phyloP scores from a whole-genome alignment of 2,888 invertebrate genomes.

The Plagiodera versicolora region DNA sequence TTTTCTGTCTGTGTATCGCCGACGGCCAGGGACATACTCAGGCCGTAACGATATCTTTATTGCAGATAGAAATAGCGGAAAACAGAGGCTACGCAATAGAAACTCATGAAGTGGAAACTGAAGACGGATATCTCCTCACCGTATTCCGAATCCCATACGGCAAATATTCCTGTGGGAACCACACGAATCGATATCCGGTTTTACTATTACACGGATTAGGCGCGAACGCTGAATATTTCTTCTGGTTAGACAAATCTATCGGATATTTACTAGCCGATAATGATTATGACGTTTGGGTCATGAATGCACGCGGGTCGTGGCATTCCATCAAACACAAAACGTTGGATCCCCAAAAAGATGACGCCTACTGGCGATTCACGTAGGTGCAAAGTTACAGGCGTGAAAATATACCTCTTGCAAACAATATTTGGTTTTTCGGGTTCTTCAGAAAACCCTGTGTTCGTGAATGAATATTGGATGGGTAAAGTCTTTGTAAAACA shows the following conservation, averaged over 20 bases:
- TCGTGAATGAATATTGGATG: no score
- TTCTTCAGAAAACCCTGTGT: no score
- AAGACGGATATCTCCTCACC: slow-evolving; percentile 76
- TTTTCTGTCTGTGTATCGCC: no score
- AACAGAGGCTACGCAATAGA: slow-evolving; percentile 63
- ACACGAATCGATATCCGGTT: slow-evolving; percentile 54
- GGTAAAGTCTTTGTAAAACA: no score
- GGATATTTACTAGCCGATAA: slow-evolving; percentile 62
- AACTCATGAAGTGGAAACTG: slow-evolving; percentile 64
- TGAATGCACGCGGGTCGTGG: slow-evolving; percentile 75
- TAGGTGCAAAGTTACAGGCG: no score
- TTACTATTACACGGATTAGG: slow-evolving; percentile 72
- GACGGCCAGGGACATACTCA: no score
- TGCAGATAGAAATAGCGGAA: neutral
- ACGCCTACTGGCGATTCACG: slow-evolving; percentile 64
- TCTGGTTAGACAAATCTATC: slow-evolving; percentile 68
- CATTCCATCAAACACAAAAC: slow-evolving; percentile 63
- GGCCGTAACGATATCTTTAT: no score
- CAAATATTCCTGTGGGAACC: slow-evolving; percentile 25
- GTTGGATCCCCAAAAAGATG: slow-evolving; percentile 53
- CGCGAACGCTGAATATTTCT: slow-evolving; percentile 72
- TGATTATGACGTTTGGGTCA: slow-evolving; percentile 81
- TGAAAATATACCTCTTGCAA: no score
- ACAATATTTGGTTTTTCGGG: no score
- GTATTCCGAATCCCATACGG: slow-evolving; percentile 68